Conservation (phyloP, 2,888 invertebrate genomes). For the Rhamnusium bicolor region DNA sequence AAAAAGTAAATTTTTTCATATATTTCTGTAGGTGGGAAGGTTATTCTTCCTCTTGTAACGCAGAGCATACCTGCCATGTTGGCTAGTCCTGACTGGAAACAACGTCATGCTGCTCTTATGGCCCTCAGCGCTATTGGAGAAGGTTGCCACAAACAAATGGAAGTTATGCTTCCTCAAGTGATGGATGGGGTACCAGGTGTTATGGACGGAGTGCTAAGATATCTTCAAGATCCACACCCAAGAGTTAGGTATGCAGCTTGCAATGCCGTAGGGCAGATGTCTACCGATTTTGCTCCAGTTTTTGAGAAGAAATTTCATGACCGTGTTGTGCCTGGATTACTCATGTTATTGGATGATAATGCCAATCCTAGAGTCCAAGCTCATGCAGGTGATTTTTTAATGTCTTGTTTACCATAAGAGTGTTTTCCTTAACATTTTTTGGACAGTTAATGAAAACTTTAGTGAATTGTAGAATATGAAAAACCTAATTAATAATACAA, state of each 20-base stretch:
- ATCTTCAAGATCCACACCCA: slow-evolving; percentile 80
- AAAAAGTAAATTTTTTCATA: background rate
- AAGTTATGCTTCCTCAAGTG: slow-evolving; percentile 91
- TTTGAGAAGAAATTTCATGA: slow-evolving; percentile 99
- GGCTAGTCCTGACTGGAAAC: slow-evolving; percentile 86
- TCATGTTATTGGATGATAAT: slow-evolving; percentile 91
- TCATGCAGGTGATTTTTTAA: slow-evolving; percentile 74
- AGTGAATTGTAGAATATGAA: no score
- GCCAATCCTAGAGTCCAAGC: slow-evolving; percentile 95
- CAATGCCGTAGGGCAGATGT: slow-evolving; percentile 99
- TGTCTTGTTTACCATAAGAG: background rate
- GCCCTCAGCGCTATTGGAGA: slow-evolving; percentile 98
- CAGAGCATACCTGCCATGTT: slow-evolving; percentile 89
- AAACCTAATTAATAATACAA: no score
- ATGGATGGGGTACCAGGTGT: slow-evolving; percentile 84
- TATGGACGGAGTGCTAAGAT: slow-evolving; percentile 67
- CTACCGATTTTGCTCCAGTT: slow-evolving; percentile 96
- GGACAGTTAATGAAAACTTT: no score
- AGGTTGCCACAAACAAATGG: slow-evolving; percentile 99
- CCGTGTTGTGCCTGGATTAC: slow-evolving; percentile 92
- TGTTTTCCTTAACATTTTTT: no score
- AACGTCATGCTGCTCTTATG: slow-evolving; percentile 98
- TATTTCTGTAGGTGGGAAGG: slow-evolving; percentile 72
- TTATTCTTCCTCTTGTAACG: slow-evolving; percentile 91
- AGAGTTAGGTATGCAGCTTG: slow-evolving; percentile 97